Evolutionary conservation across 1,140 invertebrate genomes (phyloP), one percentile per base, ranked within the genome.

Genomic region (Thaumetopoea pityocampa): DNA sequence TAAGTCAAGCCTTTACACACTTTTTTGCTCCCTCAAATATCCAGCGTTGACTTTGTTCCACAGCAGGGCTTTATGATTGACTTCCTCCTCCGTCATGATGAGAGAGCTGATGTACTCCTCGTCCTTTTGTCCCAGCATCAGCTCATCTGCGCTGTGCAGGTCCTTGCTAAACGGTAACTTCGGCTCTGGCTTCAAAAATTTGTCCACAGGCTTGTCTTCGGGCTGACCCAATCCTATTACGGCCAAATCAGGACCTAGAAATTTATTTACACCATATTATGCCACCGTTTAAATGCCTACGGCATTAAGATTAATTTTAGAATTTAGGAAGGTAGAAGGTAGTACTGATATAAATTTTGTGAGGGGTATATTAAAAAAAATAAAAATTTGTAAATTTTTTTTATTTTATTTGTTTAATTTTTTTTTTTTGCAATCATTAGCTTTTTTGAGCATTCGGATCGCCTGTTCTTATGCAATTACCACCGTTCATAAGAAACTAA

Each of bases 61-160:
- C 37, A 97, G 74, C 30, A 86, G 87, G 4, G 92, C 91, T 86
- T 98, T 98, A 16, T 90, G 87, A 30, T 88, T 74, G 1, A 92
- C 88, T 81, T 98, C 96, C 41, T 91, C 87, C 11, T 93, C 91
- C 1, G 89, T 91, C 86, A 98, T 91, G 23, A 98, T 94, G 58
- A 97, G 94, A 29, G 89, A 89, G 67, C 96, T 92, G 6, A 98
- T 86, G 86, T 98, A 97, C 11, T 91, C 95, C 67, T 98, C 97
- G 65, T 98, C 95, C 60, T 97, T 94, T 62, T 97, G 94, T 12
- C 97, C 89, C 28, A 96, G 81, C 60, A 92, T 87, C n/a, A 97
- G 80, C 61, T 94, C 93, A 2, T 91, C 91, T 1, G 81, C 85
- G 1, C 41, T 56, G 19, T 50, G 40, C 15, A 73, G 44, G 29